These are phyloP conservation scores for Thelaira solivaga DNA, from an alignment of 2,888 invertebrate genomes.

Conservation along the genomic window DNA sequence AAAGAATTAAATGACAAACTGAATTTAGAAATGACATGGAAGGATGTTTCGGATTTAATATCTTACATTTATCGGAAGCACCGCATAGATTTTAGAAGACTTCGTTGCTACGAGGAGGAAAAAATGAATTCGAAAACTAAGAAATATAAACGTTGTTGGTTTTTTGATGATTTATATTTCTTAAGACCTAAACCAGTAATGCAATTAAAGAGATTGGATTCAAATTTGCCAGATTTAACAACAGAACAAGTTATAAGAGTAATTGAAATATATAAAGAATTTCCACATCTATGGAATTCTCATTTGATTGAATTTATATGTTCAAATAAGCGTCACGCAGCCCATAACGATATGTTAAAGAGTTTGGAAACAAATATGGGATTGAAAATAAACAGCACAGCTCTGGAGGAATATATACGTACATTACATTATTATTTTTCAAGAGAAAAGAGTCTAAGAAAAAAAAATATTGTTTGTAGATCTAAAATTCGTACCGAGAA, in stretches of 20 bases:
- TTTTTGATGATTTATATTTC: constrained; percentile 42
- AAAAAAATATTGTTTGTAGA: constrained; percentile 7
- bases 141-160: constrained; percentile 37
- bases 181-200: constrained; percentile 31
- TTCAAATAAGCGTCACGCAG: constrained; percentile 33
- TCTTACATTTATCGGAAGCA: constrained; percentile 39
- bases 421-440: constrained; percentile 40
- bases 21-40: constrained; percentile 4
- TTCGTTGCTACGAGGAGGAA: constrained; percentile 28
- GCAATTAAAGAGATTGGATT: constrained; percentile 33
- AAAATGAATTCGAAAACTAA: neutral
- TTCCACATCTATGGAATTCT: constrained; percentile 54
- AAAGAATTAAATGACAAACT: constrained; percentile 33
- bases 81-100: constrained; percentile 27
- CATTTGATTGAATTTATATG: constrained; percentile 51
- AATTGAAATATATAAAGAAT: constrained; percentile 47
- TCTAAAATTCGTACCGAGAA: neutral
- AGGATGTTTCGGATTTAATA: constrained; percentile 38
- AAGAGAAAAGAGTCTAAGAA: constrained; percentile 38
- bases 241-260: constrained; percentile 38
- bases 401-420: constrained; percentile 35
- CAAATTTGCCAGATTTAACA: constrained; percentile 28
- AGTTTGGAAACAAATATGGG: constrained; percentile 26
- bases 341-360: constrained; percentile 44
- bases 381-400: constrained; percentile 8